Percentiles rank a stretch among this genome's conserved stretches.
These are phyloP conservation scores for Syngnathus acus DNA, from an alignment of 2,797 vertebrate species.

Conservation along the genomic window DNA sequence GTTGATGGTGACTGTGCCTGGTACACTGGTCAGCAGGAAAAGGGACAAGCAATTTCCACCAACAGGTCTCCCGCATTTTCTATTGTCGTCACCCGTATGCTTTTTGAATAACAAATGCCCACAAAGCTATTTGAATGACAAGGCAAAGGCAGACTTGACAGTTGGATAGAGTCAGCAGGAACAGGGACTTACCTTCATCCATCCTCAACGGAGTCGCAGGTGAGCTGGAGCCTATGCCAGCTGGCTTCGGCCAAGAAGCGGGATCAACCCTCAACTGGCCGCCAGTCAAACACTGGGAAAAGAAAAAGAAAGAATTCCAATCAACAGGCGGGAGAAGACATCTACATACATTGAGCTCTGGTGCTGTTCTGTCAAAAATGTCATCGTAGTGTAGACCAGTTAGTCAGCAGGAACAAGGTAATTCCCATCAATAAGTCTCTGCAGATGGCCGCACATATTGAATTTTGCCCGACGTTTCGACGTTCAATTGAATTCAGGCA, in stretches of 20 bases:
- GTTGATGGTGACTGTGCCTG: not conserved
- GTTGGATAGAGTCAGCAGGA: not conserved
- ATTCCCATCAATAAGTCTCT: too few relatives aligned
- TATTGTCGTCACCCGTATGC: too few relatives aligned
- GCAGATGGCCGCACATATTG: too few relatives aligned
- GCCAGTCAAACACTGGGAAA: not conserved
- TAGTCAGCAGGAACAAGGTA: too few relatives aligned
- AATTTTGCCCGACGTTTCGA: too few relatives aligned
- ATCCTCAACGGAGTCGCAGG: not conserved
- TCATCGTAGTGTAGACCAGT: too few relatives aligned
- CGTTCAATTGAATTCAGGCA: too few relatives aligned
- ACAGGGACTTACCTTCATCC: not conserved
- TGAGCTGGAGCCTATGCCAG: not conserved
- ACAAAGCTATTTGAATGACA: not conserved
- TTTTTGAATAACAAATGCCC: not conserved
- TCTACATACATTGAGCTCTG: too few relatives aligned
- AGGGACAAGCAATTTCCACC: not conserved
- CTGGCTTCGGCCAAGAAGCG: not conserved
- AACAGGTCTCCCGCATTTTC: too few relatives aligned
- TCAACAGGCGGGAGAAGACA: not conserved
- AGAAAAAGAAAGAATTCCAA: not conserved
- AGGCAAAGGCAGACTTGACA: not conserved
- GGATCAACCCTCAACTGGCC: not conserved
- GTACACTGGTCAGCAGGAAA: not conserved
- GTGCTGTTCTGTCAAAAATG: not conserved